Evolutionary conservation across 2,797 vertebrate species (phyloP).

Genomic region (Australoheros facetus): DNA sequence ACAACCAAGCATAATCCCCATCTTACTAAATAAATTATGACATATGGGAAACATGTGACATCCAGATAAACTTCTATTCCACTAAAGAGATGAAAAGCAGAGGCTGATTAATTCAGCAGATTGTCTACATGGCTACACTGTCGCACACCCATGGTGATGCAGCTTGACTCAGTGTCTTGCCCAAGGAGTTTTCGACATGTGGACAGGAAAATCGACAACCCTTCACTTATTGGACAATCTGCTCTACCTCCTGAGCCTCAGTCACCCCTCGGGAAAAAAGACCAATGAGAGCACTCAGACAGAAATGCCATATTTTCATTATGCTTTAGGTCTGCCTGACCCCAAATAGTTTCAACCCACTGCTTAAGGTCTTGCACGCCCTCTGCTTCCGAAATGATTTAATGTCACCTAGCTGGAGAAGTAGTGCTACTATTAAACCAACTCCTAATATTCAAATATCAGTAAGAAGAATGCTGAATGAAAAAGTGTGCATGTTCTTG

Average conservation of each 20-base stretch:
- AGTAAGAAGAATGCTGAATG: too few species aligned
- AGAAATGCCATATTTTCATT: neutral
- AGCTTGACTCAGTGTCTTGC: neutral
- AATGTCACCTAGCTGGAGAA: too few species aligned
- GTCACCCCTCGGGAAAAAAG: neutral
- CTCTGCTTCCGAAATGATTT: too few species aligned
- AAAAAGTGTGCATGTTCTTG: too few species aligned
- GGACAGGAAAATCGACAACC: neutral
- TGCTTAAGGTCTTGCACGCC: too few species aligned
- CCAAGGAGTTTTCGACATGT: neutral
- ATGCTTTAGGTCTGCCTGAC: neutral
- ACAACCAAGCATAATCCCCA: neutral
- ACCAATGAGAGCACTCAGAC: neutral
- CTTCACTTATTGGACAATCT: neutral
- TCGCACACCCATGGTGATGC: neutral
- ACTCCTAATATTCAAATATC: too few species aligned
- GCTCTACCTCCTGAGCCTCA: neutral
- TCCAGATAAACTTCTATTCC: neutral
- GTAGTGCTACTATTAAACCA: too few species aligned
- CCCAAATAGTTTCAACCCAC: neutral
- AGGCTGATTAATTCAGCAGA: neutral
- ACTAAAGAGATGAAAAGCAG: neutral
- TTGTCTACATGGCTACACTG: neutral
- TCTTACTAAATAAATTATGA: neutral
- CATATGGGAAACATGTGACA: slow-evolving; percentile 1